phyloP scores from a whole-genome alignment of 92 coral and sea anemone genomes.

The Palythoa caribaeorum region DNA sequence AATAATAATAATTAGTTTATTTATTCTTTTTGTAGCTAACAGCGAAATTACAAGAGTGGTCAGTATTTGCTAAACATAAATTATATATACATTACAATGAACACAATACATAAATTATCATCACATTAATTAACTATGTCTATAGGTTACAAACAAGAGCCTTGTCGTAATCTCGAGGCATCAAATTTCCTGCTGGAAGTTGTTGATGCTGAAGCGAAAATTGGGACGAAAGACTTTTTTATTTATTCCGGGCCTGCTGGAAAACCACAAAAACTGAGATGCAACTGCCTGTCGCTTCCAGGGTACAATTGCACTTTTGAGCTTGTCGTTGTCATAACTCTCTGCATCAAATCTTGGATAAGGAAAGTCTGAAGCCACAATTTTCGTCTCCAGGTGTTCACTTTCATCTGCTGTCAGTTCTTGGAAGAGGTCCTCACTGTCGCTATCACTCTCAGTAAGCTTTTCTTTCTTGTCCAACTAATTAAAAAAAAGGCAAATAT shows the following conservation, averaged over 20 bases:
- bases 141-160: too few relatives aligned
- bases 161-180: too few relatives aligned
- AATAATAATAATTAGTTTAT: too few relatives aligned
- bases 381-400: not conserved
- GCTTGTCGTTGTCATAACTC: not conserved
- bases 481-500: not conserved
- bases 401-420: not conserved
- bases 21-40: too few relatives aligned
- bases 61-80: too few relatives aligned
- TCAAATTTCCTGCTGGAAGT: constrained; percentile 38
- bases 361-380: not conserved
- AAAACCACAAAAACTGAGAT: constrained; percentile 63
- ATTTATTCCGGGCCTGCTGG: constrained; percentile 49
- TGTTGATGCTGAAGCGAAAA: constrained; percentile 40
- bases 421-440: too few relatives aligned
- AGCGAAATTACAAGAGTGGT: too few relatives aligned
- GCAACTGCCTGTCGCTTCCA: constrained; percentile 56
- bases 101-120: too few relatives aligned
- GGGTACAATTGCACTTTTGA: constrained; percentile 41
- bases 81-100: too few relatives aligned
- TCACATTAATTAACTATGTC: too few relatives aligned
- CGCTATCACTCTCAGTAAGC: too few relatives aligned
- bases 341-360: not conserved
- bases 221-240: constrained; percentile 51
- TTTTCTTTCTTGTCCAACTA: too few relatives aligned